These are phyloP conservation scores for Zeugodacus cucurbitae DNA, from an alignment of 1,140 invertebrate genomes.

Conservation along the genomic window DNA sequence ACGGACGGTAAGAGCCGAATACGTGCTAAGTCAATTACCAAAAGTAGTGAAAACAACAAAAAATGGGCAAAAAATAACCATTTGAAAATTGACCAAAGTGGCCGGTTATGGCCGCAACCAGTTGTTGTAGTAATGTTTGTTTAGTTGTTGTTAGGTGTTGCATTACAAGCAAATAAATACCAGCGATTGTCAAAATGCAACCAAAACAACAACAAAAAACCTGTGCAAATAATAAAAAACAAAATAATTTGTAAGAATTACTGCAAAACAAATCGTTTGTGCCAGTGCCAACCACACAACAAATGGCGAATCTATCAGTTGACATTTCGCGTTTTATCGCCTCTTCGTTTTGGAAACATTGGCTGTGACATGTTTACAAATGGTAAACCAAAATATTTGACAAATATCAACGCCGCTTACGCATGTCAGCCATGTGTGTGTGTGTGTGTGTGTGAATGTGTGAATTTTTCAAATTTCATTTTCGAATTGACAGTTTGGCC, in stretches of 20 bases:
- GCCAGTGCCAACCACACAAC: background rate
- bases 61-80: background rate
- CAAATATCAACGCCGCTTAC: constrained; percentile 4
- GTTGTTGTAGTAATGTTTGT: background rate
- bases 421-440: background rate
- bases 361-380: constrained; percentile 2
- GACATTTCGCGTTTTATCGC: background rate
- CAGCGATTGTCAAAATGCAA: background rate
- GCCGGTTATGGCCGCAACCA: background rate
- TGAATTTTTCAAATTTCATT: constrained; percentile 26
- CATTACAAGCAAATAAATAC: constrained; percentile 2
- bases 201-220: background rate
- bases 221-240: background rate
- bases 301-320: background rate
- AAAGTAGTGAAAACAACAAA: background rate
- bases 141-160: background rate
- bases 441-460: background rate
- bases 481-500: background rate
- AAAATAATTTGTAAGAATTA: background rate
- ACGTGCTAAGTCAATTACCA: background rate
- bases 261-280: background rate
- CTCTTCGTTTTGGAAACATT: background rate
- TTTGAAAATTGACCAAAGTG: background rate
- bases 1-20: background rate
- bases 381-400: background rate